Conservation (phyloP, 2,113 vertebrate genomes). For the Aspidoscelis tigris region DNA sequence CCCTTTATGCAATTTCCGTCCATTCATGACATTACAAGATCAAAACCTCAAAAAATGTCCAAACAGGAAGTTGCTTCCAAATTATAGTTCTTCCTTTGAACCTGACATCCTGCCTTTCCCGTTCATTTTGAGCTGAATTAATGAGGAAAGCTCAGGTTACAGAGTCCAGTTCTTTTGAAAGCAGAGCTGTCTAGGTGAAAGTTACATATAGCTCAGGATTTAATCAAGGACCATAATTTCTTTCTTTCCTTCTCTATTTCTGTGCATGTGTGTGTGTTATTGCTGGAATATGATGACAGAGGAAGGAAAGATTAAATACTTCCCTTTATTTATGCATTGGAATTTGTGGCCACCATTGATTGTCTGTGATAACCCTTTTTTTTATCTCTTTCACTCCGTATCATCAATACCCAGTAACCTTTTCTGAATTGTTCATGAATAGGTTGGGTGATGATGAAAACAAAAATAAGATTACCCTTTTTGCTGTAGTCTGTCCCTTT, state of each 20-base stretch:
- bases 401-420: neutral
- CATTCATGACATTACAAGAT: constrained; percentile 35
- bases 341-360: constrained; percentile 77
- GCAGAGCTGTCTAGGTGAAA: constrained; percentile 82
- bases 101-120: constrained; percentile 87
- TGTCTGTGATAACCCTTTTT: constrained; percentile 66
- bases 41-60: constrained; percentile 57
- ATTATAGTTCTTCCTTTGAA: constrained; percentile 79
- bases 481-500: neutral
- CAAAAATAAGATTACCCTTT: neutral
- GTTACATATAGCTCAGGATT: constrained; percentile 81
- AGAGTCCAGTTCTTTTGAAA: constrained; percentile 81
- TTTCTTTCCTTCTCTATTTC: constrained; percentile 18
- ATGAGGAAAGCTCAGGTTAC: constrained; percentile 85
- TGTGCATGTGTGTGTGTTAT: constrained; percentile 67
- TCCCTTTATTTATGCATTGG: constrained; percentile 73
- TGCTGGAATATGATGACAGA: constrained; percentile 59
- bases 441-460: neutral
- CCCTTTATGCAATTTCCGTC: constrained; percentile 18
- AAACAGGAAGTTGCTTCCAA: constrained; percentile 74
- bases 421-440: constrained; percentile 6
- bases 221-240: constrained; percentile 86
- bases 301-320: constrained; percentile 74
- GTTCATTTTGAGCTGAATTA: constrained; percentile 84
- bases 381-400: constrained; percentile 45